Evolutionary conservation across 2,888 invertebrate genomes (phyloP), one percentile per base, ranked within the genome.

Genomic region (Boloria selene): DNA sequence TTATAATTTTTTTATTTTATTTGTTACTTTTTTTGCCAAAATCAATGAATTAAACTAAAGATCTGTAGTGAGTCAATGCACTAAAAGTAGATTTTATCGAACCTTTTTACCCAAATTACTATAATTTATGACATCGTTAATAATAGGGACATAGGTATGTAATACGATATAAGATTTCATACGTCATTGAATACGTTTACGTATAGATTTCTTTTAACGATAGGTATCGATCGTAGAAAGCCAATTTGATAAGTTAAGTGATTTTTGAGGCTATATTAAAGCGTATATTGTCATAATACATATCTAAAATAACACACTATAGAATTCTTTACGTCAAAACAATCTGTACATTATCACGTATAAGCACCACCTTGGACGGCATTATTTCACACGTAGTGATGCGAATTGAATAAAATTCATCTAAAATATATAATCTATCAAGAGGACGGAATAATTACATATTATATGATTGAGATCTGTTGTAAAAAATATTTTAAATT

Each of bases 221-320:
- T 18, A n/a, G n/a, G n/a, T n/a, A 17, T 2, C 16, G 10, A 7
- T 18, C 13, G 10, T 17, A 6, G n/a, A 52, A 13, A 52, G 14
- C 6, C 26, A 50, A 50, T 18, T 51, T n/a, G 2, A 6, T 26
- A 38, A 38, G 31, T 38, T 38, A 10, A 38, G 31, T 10, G 1
- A 38, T 38, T 38, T 38, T 38, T 38, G 10, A 38, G 31, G 31
- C 31, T 10, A 10, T 38, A 38, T 38, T 1, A 31, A 18, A 51
- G 18, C 51, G 18, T 3, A 18, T 75, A 75, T 75, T 76, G 73
- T 74, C 78, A 72, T 74, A 68, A 61, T 65, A 53, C 51, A 65
- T 61, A 67, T 64, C 55, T 56, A 59, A 61, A 18, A 64, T 50
- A 66, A 59, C 18, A 65, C n/a, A 44, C n/a, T n/a, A 67, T 58